Evolutionary conservation across 2,113 vertebrate genomes (phyloP), one percentile per base, ranked within the genome.

Genomic region (Phodopus roborovskii): DNA sequence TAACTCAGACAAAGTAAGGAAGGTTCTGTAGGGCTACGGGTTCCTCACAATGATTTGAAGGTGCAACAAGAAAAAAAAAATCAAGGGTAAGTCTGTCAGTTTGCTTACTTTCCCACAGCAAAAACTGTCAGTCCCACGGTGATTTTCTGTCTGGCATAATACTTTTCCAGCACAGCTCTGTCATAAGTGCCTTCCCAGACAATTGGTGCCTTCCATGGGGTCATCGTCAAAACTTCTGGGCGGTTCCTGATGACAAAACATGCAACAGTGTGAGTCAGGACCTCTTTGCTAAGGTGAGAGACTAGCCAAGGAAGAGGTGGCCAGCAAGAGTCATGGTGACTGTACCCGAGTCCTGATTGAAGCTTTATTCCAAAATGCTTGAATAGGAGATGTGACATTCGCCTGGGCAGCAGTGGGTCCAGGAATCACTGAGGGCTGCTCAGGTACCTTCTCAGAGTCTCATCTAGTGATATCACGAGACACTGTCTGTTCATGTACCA

Each of bases 111-210:
- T 93, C 98, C 98, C 7, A 97, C 45, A 22, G 98, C 98, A 86
- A 98, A 98, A 56, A 98, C 98, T 0, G 96, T 98, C 87, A 98
- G 64, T 2, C 97, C 98, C 39, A 98, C 90, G 0, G 97, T 98
- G 77, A 98, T 45, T 73, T 97, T 96, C 86, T 85, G 95, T 70
- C 73, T 92, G 92, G 75, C 66, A 11, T 98, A 98, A 68, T 97
- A 89, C 36, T 94, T 24, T 45, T 98, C 96, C 20, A 98, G 75
- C 73, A 94, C 4, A 16, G 58, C 90, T 70, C 39, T 96, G 73
- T 97, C 24, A 50, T 95, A 98, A 8, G 98, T 98, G 36, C 97
- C 98, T 36, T 98, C 97, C 98, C 98, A 98, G 19, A 98, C 94
- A 12, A 98, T 88, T 0, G 98, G 98, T 0, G 98, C 98, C 17